These are phyloP conservation scores for Pterocles burchelli DNA, from an alignment of 2,113 vertebrate genomes.

Conservation along the genomic window DNA sequence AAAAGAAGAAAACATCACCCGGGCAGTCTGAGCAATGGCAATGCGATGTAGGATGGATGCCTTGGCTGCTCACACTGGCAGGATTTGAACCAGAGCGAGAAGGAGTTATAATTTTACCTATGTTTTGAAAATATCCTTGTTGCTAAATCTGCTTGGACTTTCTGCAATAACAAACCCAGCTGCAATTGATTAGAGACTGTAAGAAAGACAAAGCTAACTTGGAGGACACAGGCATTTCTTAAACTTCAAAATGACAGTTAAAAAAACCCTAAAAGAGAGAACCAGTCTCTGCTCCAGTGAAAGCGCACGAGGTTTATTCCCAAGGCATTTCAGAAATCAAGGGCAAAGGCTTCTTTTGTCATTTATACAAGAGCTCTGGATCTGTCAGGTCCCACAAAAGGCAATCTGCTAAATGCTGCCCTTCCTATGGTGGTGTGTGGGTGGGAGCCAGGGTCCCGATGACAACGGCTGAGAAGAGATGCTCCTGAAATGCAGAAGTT, in stretches of 20 bases:
- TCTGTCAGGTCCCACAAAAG: not conserved
- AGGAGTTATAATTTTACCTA: slow-evolving; percentile 29
- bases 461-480: not conserved
- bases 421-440: not conserved
- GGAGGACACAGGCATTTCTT: not conserved
- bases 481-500: not conserved
- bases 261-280: not conserved
- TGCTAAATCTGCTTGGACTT: slow-evolving; percentile 41
- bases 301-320: not conserved
- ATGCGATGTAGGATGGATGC: fast-evolving
- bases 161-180: not conserved
- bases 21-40: not conserved
- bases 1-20: not conserved
- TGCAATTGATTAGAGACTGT: not conserved
- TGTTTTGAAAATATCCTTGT: slow-evolving; percentile 46
- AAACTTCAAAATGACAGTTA: not conserved
- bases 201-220: not conserved
- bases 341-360: slow-evolving; percentile 8
- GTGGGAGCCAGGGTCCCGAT: not conserved
- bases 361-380: not conserved
- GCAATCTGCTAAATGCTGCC: not conserved
- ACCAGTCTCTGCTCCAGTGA: not conserved
- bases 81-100: not conserved
- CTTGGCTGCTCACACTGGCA: not conserved
- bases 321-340: not conserved